phyloP scores from a whole-genome alignment of 2,113 vertebrate genomes.

The Bucco capensis region DNA sequence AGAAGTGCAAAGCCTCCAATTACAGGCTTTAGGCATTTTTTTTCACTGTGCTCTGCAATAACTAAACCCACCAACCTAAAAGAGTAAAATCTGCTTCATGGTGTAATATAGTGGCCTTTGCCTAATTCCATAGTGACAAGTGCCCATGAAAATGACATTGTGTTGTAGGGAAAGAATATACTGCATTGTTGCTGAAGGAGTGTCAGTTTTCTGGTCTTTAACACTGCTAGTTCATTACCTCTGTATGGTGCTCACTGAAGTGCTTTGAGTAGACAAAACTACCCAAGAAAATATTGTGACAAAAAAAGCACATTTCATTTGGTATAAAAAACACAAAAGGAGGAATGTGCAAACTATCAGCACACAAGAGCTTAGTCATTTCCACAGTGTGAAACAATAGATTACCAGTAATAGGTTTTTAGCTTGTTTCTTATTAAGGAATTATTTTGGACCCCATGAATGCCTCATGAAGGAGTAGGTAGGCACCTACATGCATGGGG shows the following conservation, averaged over 20 bases:
- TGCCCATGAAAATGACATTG: not conserved
- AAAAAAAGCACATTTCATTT: not conserved
- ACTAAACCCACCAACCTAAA: not conserved
- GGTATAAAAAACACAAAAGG: not conserved
- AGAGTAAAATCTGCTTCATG: not conserved
- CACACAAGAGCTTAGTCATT: not conserved
- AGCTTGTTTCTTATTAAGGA: not conserved
- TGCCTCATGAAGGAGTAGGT: not conserved
- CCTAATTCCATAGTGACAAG: not conserved
- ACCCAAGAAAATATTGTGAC: not conserved
- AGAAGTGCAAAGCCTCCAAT: constrained; percentile 22
- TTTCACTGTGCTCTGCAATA: not conserved
- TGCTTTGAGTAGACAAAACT: not conserved
- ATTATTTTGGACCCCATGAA: not conserved
- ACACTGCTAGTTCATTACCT: not conserved
- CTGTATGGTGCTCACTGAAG: not conserved
- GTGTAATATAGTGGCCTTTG: not conserved
- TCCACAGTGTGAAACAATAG: not conserved
- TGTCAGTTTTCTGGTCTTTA: not conserved
- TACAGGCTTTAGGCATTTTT: not conserved
- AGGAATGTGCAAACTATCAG: not conserved
- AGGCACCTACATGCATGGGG: not conserved
- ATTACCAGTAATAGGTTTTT: not conserved
- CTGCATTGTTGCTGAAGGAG: not conserved
- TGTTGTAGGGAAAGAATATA: not conserved